Percentiles rank a stretch among this genome's conserved stretches.
phyloP scores from a whole-genome alignment of 2,113 vertebrate species.

The Mystacornis crossleyi region DNA sequence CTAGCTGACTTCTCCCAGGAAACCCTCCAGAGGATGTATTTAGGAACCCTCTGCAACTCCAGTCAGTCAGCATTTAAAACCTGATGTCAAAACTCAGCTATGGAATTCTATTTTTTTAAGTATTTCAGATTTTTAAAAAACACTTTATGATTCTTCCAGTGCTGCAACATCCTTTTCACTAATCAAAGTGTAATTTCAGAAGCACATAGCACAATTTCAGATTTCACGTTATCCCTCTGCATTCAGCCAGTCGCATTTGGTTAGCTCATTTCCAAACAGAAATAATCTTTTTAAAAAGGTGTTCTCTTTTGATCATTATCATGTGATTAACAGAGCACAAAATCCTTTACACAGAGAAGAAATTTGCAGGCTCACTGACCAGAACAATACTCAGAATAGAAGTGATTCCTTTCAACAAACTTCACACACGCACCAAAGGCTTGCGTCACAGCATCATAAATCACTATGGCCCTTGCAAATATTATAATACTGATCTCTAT shows the following conservation, averaged over 20 bases:
- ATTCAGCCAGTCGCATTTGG: background rate
- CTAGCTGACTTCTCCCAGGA: background rate
- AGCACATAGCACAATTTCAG: background rate
- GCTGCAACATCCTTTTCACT: background rate
- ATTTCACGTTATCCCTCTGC: fast-evolving
- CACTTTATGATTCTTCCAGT: background rate
- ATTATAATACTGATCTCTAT: background rate
- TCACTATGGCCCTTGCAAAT: background rate
- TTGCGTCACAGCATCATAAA: background rate
- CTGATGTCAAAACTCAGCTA: background rate
- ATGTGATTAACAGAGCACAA: background rate
- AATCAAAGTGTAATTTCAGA: background rate
- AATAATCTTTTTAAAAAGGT: background rate
- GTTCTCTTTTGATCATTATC: background rate
- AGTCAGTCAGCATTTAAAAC: background rate
- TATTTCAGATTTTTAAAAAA: background rate
- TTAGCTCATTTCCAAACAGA: background rate
- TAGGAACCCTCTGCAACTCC: background rate
- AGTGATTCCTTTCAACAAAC: background rate
- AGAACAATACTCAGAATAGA: background rate
- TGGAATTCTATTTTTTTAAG: background rate
- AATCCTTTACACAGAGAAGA: background rate
- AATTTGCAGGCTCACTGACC: background rate
- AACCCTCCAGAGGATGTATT: background rate
- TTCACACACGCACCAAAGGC: fast-evolving